phyloP scores from a whole-genome alignment of 2,113 vertebrate genomes.

The Dunckerocampus dactyliophorus region DNA sequence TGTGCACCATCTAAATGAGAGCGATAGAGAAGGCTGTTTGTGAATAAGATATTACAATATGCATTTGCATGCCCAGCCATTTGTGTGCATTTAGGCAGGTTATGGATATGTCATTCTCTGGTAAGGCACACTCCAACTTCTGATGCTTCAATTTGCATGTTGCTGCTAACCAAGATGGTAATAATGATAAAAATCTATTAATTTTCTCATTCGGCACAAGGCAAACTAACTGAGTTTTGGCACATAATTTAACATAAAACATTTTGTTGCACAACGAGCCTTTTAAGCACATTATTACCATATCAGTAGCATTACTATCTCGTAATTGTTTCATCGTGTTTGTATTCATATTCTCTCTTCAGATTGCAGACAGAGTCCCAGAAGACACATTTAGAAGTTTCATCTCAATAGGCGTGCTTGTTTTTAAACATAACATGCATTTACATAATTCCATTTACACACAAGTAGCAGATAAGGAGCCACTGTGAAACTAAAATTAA shows the following conservation, averaged over 20 bases:
- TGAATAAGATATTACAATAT: conserved; percentile 27
- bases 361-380: background rate
- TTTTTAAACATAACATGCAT: background rate
- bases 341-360: background rate
- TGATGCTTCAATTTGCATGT: background rate
- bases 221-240: background rate
- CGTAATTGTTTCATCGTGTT: background rate
- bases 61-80: background rate
- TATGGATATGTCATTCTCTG: background rate
- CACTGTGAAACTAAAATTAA: conserved; percentile 18
- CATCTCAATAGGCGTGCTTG: background rate
- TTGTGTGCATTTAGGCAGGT: conserved; percentile 2
- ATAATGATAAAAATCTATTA: background rate
- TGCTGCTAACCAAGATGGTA: background rate
- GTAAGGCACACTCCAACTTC: background rate
- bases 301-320: conserved; percentile 1
- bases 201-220: background rate
- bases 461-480: conserved; percentile 24
- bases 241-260: background rate
- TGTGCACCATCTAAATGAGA: conserved; percentile 53
- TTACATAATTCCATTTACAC: conserved; percentile 14
- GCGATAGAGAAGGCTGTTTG: conserved; percentile 38
- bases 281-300: background rate
- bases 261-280: too few relatives aligned
- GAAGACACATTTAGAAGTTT: conserved; percentile 1